Conservation (phyloP, 2,888 invertebrate species). For the Eustalomyia histrio region DNA sequence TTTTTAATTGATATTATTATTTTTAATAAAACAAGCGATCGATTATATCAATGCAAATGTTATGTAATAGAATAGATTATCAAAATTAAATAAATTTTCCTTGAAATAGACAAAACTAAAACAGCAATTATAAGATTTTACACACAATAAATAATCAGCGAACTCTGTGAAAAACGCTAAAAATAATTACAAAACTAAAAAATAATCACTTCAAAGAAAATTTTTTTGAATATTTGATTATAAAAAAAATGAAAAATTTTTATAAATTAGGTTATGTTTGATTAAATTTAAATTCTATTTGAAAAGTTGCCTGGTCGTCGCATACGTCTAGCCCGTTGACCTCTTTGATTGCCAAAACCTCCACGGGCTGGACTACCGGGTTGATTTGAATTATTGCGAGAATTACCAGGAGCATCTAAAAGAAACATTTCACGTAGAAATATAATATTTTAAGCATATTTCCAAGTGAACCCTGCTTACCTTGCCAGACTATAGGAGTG, state of each 20-base stretch:
- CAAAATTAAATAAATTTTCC: neutral
- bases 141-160: neutral
- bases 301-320: constrained; percentile 72
- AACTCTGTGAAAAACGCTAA: constrained; percentile 10
- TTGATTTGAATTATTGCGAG: constrained; percentile 69
- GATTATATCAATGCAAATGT: constrained; percentile 55
- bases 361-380: constrained; percentile 72
- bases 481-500: constrained; percentile 84
- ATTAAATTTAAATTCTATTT: constrained; percentile 59
- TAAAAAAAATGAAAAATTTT: constrained; percentile 1
- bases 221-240: constrained; percentile 1
- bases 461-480: constrained; percentile 27
- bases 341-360: constrained; percentile 72
- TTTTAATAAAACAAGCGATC: constrained; percentile 25
- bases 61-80: neutral
- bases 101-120: neutral
- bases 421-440: constrained; percentile 7
- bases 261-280: constrained; percentile 14
- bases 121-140: neutral
- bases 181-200: constrained; percentile 43
- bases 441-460: neutral
- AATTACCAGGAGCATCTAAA: constrained; percentile 68
- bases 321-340: constrained; percentile 76
- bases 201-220: constrained; percentile 13
- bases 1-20: neutral